phyloP scores from a whole-genome alignment of 2,797 vertebrate genomes.

The Ptychadena robeensis region DNA sequence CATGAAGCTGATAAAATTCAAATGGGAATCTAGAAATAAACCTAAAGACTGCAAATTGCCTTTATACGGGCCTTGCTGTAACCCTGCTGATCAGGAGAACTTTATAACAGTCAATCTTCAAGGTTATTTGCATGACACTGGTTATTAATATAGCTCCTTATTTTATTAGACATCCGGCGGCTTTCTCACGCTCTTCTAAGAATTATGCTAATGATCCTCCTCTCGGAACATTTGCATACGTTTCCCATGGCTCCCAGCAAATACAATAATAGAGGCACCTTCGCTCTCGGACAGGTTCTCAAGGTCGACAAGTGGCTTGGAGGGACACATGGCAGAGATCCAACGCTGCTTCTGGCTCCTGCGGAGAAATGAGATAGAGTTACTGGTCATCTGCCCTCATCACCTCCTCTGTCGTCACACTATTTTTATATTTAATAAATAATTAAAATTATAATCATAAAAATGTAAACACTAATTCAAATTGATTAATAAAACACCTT shows the following conservation, averaged over 20 bases:
- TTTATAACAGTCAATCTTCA: no score
- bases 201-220: background rate
- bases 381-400: background rate
- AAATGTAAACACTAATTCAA: no score
- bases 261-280: conserved; percentile 69
- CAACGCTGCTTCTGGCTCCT: conserved; percentile 91
- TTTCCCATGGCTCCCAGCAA: background rate
- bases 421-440: no score
- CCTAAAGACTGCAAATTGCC: no score
- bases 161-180: background rate
- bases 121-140: no score
- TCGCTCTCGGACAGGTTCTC: conserved; percentile 81
- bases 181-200: no score
- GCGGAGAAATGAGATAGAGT: background rate
- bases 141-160: background rate
- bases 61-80: no score
- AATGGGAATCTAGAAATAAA: no score
- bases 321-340: conserved; percentile 89
- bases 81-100: no score
- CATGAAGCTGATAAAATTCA: no score
- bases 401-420: accelerated
- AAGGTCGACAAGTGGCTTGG: conserved; percentile 76
- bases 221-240: background rate
- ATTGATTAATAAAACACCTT: no score
- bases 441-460: no score